A percentile compares a stretch with the other conserved stretches of the same genome.
Conservation (phyloP, 1,140 invertebrate genomes). For the Oppia nitens region DNA sequence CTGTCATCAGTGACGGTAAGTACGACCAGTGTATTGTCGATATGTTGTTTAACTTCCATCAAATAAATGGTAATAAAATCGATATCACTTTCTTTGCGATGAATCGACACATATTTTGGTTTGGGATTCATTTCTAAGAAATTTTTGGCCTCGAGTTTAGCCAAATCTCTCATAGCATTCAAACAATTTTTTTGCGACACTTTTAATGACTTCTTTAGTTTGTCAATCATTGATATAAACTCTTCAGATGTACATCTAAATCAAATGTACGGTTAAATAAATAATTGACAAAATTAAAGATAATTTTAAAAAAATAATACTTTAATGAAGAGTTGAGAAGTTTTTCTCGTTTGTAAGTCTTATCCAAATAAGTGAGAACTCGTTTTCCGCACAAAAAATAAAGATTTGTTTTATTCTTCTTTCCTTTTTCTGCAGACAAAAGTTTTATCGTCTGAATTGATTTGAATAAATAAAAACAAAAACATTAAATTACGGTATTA, state of each 20-base stretch:
- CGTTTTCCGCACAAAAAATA: slow-evolving; percentile 28
- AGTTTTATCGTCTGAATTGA: slow-evolving; percentile 28
- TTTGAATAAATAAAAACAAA: not conserved
- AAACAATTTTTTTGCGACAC: slow-evolving; percentile 10
- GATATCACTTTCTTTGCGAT: slow-evolving; percentile 11
- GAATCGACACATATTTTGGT: not conserved
- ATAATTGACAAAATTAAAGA: not conserved
- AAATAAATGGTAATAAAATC: slow-evolving; percentile 10
- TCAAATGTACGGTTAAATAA: not conserved
- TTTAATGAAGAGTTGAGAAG: slow-evolving; percentile 26
- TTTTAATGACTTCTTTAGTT: slow-evolving; percentile 3
- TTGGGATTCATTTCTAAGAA: not conserved
- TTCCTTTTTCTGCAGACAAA: slow-evolving; percentile 28
- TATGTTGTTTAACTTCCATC: not conserved
- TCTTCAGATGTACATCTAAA: slow-evolving; percentile 4
- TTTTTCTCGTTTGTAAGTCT: slow-evolving; percentile 25
- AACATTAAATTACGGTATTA: too few species aligned
- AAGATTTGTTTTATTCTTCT: slow-evolving; percentile 28
- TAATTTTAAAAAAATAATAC: slow-evolving; percentile 19
- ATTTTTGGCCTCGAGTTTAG: slow-evolving; percentile 2
- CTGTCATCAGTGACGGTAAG: slow-evolving; percentile 7
- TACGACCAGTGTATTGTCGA: not conserved
- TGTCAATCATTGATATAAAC: slow-evolving; percentile 4
- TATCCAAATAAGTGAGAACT: slow-evolving; percentile 26
- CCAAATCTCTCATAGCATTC: not conserved